Conservation (phyloP, 2,888 invertebrate species). For the Meteorus cinctellus region DNA sequence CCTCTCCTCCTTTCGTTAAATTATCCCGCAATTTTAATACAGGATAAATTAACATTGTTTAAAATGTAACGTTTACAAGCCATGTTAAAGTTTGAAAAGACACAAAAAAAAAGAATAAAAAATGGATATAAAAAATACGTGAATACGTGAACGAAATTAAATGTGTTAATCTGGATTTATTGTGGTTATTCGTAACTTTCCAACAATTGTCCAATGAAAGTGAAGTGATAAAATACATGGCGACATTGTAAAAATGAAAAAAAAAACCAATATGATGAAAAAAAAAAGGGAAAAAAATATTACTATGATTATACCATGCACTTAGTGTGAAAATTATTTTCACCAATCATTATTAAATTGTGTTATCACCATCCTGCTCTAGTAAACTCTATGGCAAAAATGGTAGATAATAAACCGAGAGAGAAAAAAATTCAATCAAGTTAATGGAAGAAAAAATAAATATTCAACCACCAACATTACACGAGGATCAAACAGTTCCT, state of each 20-base stretch:
- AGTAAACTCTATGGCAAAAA: not conserved
- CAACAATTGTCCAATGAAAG: not conserved
- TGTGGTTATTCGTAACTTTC: not conserved
- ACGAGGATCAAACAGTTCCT: no score
- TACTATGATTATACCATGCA: not conserved
- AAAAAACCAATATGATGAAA: not conserved
- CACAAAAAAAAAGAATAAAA: not conserved
- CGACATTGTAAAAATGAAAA: not conserved
- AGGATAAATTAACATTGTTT: not conserved
- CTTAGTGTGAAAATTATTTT: not conserved
- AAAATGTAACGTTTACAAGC: not conserved
- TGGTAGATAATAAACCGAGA: not conserved
- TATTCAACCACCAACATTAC: no score
- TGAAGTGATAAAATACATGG: not conserved
- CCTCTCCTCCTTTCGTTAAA: not conserved
- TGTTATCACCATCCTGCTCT: not conserved
- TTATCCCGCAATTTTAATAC: not conserved
- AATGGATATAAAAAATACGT: not conserved
- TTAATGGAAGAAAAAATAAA: not conserved
- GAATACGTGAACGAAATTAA: slow-evolving; percentile 6
- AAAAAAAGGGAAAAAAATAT: not conserved
- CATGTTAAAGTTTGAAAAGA: not conserved
- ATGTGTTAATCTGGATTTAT: slow-evolving; percentile 3
- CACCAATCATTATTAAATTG: not conserved
- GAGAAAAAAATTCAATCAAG: not conserved